Percentiles rank a stretch among this genome's conserved stretches.
Evolutionary conservation across 2,797 vertebrate species (phyloP).

Genomic region (Naso thynnoides): DNA sequence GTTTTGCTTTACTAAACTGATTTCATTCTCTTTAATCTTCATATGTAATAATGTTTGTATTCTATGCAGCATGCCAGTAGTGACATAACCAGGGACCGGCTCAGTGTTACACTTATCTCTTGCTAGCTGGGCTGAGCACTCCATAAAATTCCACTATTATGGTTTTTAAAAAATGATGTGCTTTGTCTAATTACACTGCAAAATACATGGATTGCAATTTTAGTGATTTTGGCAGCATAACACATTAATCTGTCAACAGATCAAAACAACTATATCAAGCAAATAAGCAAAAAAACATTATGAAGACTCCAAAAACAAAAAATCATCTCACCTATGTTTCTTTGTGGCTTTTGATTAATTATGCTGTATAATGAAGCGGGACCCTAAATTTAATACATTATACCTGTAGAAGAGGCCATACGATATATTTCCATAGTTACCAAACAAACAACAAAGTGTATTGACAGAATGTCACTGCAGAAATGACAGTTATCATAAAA

Average conservation of each 20-base stretch:
- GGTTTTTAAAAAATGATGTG: background rate
- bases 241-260: background rate
- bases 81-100: background rate
- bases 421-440: too few species aligned
- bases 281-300: slow-evolving; percentile 1
- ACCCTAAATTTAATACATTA: background rate
- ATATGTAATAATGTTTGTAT: background rate
- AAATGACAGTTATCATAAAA: slow-evolving; percentile 21
- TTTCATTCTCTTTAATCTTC: background rate
- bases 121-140: too few species aligned
- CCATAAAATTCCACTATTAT: background rate
- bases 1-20: background rate
- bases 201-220: background rate
- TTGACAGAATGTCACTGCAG: slow-evolving; percentile 5
- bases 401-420: too few species aligned
- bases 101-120: background rate
- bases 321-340: background rate
- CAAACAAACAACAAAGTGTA: too few species aligned
- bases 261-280: slow-evolving; percentile 8
- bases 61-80: background rate
- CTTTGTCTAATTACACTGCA: background rate
- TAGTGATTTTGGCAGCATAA: slow-evolving; percentile 1
- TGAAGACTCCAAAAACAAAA: background rate
- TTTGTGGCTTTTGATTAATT: background rate
- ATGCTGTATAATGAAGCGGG: background rate